Percentiles rank a stretch among this genome's conserved stretches.
phyloP scores from a whole-genome alignment of 1,140 invertebrate genomes.

The Ptiloglossa arizonensis region DNA sequence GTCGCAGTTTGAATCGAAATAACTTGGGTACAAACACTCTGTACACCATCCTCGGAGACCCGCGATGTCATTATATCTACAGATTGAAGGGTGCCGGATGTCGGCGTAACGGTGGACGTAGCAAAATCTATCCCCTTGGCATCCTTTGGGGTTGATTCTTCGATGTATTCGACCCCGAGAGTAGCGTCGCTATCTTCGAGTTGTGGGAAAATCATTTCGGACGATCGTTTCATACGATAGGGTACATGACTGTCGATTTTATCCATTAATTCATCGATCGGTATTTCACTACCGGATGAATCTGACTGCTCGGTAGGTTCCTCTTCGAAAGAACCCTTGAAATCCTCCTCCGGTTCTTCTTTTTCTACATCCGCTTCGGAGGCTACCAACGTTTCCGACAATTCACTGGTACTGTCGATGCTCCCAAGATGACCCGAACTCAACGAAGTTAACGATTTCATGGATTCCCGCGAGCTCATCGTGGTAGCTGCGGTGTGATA shows the following conservation, averaged over 20 bases:
- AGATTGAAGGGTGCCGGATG: conserved; percentile 69
- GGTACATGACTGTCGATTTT: conserved; percentile 78
- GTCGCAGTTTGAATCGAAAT: conserved; percentile 74
- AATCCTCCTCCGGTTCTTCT: conserved; percentile 78
- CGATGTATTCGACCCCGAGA: conserved; percentile 29
- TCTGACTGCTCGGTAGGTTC: conserved; percentile 72
- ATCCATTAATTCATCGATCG: conserved; percentile 65
- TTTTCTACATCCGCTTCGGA: conserved; percentile 86
- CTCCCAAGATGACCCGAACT: conserved; percentile 93
- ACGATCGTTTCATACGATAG: conserved; percentile 91
- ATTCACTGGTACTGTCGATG: conserved; percentile 91
- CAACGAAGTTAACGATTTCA: conserved; percentile 93
- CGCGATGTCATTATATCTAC: conserved; percentile 83
- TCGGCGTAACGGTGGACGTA: conserved; percentile 63
- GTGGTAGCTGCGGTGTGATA: conserved; percentile 92
- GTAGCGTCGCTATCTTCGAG: conserved; percentile 76
- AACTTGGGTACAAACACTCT: conserved; percentile 83
- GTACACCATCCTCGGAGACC: conserved; percentile 79
- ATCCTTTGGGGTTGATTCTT: conserved; percentile 40
- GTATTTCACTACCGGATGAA: conserved; percentile 68
- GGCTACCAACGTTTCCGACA: conserved; percentile 94
- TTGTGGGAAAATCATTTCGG: conserved; percentile 94
- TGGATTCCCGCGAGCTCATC: conserved; percentile 92
- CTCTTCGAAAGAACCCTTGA: conserved; percentile 63
- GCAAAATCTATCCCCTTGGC: conserved; percentile 61